These are phyloP conservation scores for Drosophila helvetica DNA, from an alignment of 2,888 invertebrate genomes.

Conservation along the genomic window DNA sequence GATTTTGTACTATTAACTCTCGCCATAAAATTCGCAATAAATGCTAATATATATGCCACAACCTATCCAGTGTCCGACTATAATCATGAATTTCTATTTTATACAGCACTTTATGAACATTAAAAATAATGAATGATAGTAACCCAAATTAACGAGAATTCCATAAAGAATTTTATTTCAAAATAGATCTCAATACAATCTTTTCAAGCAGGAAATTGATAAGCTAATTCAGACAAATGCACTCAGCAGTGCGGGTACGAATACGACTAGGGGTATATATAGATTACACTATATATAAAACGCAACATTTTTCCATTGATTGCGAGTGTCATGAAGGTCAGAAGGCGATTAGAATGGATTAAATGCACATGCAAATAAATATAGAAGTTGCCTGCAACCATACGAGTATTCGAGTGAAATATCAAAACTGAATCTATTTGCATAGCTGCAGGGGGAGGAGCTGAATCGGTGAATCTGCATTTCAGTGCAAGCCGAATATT, in stretches of 20 bases:
- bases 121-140: no score
- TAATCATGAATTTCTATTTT: no score
- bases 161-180: background rate
- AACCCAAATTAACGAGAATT: background rate
- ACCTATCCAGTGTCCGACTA: no score
- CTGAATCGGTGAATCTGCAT: no score
- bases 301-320: conserved; percentile 58
- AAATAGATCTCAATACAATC: background rate
- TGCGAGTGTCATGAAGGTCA: conserved; percentile 63
- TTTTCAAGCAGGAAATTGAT: conserved; percentile 55
- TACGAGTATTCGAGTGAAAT: background rate
- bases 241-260: background rate
- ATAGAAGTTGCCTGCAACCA: conserved; percentile 17
- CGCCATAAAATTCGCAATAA: no score
- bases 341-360: conserved; percentile 57
- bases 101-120: no score
- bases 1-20: no score
- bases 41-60: no score
- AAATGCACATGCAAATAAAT: conserved; percentile 52
- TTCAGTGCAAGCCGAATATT: no score
- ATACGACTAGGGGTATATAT: conserved; percentile 14
- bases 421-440: background rate
- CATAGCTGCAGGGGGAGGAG: background rate
- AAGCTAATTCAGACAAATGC: conserved; percentile 21
- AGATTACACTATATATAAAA: conserved; percentile 39